These are phyloP conservation scores for Ruditapes philippinarum DNA, from an alignment of 1,140 invertebrate species.

Conservation along the genomic window DNA sequence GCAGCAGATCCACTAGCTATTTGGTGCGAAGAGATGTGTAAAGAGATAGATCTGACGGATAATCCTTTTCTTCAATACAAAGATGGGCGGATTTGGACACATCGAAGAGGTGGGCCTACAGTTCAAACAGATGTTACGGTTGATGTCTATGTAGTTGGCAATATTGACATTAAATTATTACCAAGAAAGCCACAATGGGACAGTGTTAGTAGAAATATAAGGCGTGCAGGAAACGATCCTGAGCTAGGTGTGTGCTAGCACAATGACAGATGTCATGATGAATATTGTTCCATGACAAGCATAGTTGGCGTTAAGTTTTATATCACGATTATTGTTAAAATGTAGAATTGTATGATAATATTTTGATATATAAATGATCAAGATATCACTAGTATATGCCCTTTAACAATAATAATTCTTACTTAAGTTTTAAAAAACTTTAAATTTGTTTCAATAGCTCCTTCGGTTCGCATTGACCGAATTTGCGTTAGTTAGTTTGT, in stretches of 20 bases:
- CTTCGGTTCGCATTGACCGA: too few species aligned
- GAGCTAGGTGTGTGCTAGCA: not conserved
- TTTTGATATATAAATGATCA: too few species aligned
- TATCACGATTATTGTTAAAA: too few species aligned
- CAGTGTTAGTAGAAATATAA: not conserved
- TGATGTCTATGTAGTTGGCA: not conserved
- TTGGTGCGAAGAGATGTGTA: slow-evolving; percentile 37
- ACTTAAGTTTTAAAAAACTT: too few species aligned
- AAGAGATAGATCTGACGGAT: not conserved
- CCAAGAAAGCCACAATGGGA: not conserved
- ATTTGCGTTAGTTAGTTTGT: too few species aligned
- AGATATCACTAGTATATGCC: too few species aligned
- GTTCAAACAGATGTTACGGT: not conserved
- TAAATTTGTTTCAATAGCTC: too few species aligned
- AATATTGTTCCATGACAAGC: too few species aligned
- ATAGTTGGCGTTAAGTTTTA: too few species aligned
- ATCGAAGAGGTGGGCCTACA: not conserved
- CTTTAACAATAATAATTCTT: too few species aligned
- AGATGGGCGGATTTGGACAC: slow-evolving; percentile 18
- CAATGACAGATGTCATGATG: too few species aligned
- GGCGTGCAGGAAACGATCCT: slow-evolving; percentile 23
- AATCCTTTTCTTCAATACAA: slow-evolving; percentile 24
- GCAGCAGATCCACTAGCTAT: not conserved
- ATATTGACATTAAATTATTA: not conserved
- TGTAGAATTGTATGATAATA: too few species aligned